Evolutionary conservation across 2,797 vertebrate species (phyloP), one percentile per base, ranked within the genome.

Genomic region (Macropus fuliginosus): DNA sequence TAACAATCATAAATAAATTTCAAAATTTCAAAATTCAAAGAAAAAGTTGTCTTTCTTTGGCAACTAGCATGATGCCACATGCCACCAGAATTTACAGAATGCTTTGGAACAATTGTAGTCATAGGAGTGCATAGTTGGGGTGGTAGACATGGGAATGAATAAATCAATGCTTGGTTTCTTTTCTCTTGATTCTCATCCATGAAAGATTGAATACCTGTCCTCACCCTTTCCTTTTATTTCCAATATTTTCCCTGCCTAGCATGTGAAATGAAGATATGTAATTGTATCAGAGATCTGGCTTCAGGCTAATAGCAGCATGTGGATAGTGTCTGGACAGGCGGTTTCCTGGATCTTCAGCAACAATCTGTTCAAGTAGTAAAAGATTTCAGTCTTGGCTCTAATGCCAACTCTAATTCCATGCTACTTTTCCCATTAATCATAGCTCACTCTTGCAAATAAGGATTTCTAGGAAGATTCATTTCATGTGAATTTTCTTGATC

Each of bases 351-450:
- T 81, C 56, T 94, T 66, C 93, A 4, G 90, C 92, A 97, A 89
- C 46, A 95, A 57, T 93, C 89, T 29, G 0, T 92, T 95, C 92
- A 95, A 97, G 92, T 94, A 97, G 95, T 62, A 95, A 93, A 81
- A 81, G 40, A 81, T 81, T 81, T 95, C 74, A 62, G 92, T 92
- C 56, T 74, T 92, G n/a, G 55, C 95, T 92, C 74, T 93, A 96
- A 90, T 21, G 91, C 89, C 81, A 93, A 62, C 31, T 55, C 29
- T 95, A 56, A 92, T 92, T 93, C 94, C 93, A 94, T 94, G 94
- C 90, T 91, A 91, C 34, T 90, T 96, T 92, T 27, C 91, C 94
- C 90, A 54, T 93, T 56, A 66, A 66, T 89, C 3, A 0, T 54
- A 93, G 93, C 54, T 97, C 90, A 94, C n/a, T 96, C 56, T 95